These are phyloP conservation scores for Sitobion miscanthi DNA, from an alignment of 1,140 invertebrate genomes.

Conservation along the genomic window DNA sequence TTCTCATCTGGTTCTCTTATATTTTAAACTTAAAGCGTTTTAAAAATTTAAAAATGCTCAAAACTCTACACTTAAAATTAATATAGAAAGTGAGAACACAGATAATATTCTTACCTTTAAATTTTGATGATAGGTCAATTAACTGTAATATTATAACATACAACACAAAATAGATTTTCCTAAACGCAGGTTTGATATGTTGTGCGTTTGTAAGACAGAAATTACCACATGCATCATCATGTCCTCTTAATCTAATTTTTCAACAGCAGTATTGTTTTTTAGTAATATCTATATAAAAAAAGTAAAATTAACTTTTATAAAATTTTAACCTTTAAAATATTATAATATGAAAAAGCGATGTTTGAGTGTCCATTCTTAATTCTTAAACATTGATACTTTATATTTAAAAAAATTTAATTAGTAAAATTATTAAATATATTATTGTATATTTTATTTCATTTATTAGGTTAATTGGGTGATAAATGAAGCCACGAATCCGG, in stretches of 20 bases:
- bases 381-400: not conserved
- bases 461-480: constrained; percentile 90
- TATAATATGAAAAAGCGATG: no score
- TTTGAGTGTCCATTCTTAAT: not conserved
- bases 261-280: not conserved
- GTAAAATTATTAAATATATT: not conserved
- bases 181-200: not conserved
- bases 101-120: no score
- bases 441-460: not conserved
- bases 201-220: not conserved
- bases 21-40: no score
- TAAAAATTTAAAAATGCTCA: no score
- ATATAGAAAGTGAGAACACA: no score
- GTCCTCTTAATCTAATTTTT: not conserved
- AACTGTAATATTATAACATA: no score
- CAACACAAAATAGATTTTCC: no score
- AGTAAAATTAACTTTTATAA: no score
- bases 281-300: not conserved
- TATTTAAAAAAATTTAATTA: not conserved
- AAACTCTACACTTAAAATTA: no score
- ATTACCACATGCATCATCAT: not conserved
- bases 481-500: constrained; percentile 84
- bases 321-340: not conserved
- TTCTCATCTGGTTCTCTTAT: no score
- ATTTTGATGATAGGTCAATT: no score